Percentiles rank a stretch among this genome's conserved stretches.
Conservation (phyloP, 2,113 vertebrate genomes). For the Nothoprocta pentlandii region DNA sequence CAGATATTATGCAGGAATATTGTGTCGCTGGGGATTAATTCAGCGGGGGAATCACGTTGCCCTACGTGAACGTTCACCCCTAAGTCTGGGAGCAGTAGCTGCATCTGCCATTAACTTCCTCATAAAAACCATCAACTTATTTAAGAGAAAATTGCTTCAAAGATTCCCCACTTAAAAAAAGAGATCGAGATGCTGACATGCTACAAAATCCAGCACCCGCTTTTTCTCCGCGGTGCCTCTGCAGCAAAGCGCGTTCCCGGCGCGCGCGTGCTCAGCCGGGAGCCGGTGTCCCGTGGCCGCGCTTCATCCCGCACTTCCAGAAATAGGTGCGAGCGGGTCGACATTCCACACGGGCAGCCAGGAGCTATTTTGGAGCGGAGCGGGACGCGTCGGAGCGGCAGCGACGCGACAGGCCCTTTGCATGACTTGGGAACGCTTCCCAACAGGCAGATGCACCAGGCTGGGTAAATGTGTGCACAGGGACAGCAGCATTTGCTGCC, state of each 20-base stretch:
- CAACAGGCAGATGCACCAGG: neutral
- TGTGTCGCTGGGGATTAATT: neutral
- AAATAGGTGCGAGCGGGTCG: neutral
- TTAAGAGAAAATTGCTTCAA: neutral
- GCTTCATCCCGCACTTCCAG: neutral
- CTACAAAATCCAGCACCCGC: neutral
- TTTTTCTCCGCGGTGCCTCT: neutral
- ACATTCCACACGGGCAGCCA: conserved; percentile 54
- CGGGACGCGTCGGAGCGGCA: neutral
- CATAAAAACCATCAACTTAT: neutral
- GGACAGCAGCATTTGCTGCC: neutral
- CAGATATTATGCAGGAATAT: neutral
- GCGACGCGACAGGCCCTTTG: neutral
- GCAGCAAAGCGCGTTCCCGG: neutral
- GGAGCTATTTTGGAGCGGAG: conserved; percentile 18
- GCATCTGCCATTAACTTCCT: neutral
- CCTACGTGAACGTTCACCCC: neutral
- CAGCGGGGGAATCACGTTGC: neutral
- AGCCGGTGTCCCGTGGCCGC: neutral
- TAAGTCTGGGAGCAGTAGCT: neutral
- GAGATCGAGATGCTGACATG: neutral
- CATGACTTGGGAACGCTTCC: neutral
- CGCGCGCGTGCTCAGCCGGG: neutral
- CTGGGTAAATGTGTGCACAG: fast-evolving
- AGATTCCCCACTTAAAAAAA: neutral